These are phyloP conservation scores for Hydrolagus affinis DNA, from an alignment of 2,113 vertebrate genomes.

Conservation along the genomic window DNA sequence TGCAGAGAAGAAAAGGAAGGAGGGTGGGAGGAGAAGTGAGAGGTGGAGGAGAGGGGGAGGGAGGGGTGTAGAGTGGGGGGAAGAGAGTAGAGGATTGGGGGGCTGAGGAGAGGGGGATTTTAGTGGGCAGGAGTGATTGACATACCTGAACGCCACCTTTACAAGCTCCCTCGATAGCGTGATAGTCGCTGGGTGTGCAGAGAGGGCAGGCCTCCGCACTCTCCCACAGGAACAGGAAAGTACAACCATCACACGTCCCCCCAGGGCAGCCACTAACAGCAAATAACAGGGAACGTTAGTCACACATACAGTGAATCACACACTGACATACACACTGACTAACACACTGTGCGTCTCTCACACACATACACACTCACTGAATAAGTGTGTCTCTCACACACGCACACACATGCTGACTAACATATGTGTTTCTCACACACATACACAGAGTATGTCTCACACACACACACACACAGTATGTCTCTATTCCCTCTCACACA, in stretches of 20 bases:
- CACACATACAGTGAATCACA: neutral
- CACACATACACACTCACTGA: too few relatives aligned
- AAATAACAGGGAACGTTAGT: constrained; percentile 28
- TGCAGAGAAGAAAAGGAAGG: neutral
- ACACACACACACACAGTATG: too few relatives aligned
- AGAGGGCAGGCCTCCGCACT: constrained; percentile 85
- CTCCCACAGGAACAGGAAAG: constrained; percentile 87
- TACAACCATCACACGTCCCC: constrained; percentile 87
- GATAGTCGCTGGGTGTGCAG: constrained; percentile 78
- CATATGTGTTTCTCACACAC: too few relatives aligned
- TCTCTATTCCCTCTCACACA: too few relatives aligned
- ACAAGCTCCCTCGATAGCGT: constrained; percentile 84
- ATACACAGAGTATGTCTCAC: too few relatives aligned
- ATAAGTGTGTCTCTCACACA: too few relatives aligned
- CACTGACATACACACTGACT: too few relatives aligned
- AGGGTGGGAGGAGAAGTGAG: neutral
- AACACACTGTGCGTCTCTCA: too few relatives aligned
- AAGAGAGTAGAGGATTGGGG: too few relatives aligned
- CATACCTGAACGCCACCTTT: constrained; percentile 80
- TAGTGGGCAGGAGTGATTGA: neutral
- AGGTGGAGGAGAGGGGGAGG: neutral
- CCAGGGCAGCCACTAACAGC: constrained; percentile 71
- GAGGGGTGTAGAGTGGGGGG: neutral
- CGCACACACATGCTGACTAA: too few relatives aligned
- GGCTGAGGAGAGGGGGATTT: neutral